Evolutionary conservation across 2,888 invertebrate species (phyloP), one percentile per base, ranked within the genome.

Genomic region (Tetragonisca angustula): DNA sequence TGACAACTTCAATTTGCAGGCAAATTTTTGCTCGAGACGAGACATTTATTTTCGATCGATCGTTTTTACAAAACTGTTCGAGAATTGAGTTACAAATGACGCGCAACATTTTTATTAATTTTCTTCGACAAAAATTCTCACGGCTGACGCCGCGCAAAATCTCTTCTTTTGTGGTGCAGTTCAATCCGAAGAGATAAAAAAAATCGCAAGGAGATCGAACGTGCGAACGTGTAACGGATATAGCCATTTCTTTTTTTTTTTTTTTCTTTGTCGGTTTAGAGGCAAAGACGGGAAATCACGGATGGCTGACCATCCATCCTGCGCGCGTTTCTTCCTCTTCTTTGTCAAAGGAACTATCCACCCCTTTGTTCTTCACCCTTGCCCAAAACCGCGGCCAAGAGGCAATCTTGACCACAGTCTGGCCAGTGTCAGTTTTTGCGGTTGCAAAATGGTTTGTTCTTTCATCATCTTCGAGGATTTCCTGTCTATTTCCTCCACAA

Each of bases 261-360:
- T 64, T 74, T 68, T 76, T 70, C 2, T 27, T 62, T n/a, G 43
- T 43, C 59, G 17, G 56, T 32, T 62, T 61, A 79, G 79, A 73
- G 65, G 75, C 72, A 52, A 80, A 84, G 85, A 83, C 86, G 87
- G 89, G 89, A 92, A 91, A 90, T 89, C 89, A 93, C 88, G 91
- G 89, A 81, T 90, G 87, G 91, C 62, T 92, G 90, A 79, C 84
- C 91, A 90, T 91, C 91, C 91, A 90, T 92, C 91, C 91, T 89
- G 56, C 27, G 87, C 83, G 76, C 49, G 75, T 70, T 77, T 81
- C 76, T 86, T 83, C 83, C 79, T 79, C 71, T 84, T 86, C 78
- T 84, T 84, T 83, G 87, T 83, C 79, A 69, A 52, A 24, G 27
- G 4, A 68, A 80, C 76, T 81, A 76, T 76, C 87, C 78, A 76